Evolutionary conservation across 2,113 vertebrate genomes (phyloP).

Genomic region (Hassar affinis): DNA sequence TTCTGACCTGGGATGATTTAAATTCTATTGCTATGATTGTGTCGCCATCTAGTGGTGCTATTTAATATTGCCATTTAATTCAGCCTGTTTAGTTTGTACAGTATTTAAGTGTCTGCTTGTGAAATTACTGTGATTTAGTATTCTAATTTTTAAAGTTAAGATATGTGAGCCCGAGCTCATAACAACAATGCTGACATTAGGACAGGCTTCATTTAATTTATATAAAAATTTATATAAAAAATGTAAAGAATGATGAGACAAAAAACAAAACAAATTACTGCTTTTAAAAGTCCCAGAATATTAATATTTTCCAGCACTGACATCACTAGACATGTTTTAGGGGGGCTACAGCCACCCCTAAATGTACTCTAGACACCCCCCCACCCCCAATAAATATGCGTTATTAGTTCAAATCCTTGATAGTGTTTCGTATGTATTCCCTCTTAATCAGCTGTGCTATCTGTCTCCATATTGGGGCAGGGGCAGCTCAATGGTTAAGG

Average conservation of each 20-base stretch:
- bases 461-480: no score
- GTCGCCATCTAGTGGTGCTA: conserved; percentile 34
- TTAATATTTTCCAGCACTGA: background rate
- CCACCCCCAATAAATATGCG: no score
- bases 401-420: no score
- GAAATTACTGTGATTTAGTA: background rate
- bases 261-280: background rate
- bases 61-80: background rate
- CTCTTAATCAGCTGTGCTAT: no score
- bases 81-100: background rate
- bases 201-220: background rate
- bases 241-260: background rate
- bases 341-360: no score
- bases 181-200: background rate
- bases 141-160: background rate
- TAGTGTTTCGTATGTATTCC: no score
- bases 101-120: background rate
- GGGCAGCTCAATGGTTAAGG: no score
- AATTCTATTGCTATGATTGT: background rate
- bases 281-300: background rate
- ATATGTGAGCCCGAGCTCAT: background rate
- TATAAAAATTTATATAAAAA: no score
- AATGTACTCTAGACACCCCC: no score
- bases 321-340: no score
- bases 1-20: background rate